phyloP scores from a whole-genome alignment of 2,888 invertebrate species.

The Myopa tessellatipennis region DNA sequence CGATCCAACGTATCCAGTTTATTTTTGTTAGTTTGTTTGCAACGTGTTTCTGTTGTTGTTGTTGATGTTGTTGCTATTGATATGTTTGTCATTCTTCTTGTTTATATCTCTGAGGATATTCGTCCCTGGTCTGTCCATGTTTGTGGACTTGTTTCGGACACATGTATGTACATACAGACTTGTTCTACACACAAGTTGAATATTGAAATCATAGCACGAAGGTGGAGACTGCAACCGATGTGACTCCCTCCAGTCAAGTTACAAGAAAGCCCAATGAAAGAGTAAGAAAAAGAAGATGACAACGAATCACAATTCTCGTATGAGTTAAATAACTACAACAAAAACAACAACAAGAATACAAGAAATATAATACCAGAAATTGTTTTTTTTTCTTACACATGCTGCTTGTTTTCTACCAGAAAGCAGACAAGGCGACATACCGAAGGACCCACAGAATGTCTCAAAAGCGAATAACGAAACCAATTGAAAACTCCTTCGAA shows the following conservation, averaged over 20 bases:
- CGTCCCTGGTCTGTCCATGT: constrained; percentile 45
- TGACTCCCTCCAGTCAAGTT: background rate
- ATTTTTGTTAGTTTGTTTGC: constrained; percentile 10
- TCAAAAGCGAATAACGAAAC: too few relatives aligned
- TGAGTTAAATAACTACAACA: constrained; percentile 4
- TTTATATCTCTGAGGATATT: constrained; percentile 37
- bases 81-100: constrained; percentile 32
- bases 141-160: constrained; percentile 45
- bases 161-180: constrained; percentile 41
- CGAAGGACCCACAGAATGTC: too few relatives aligned
- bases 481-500: too few relatives aligned
- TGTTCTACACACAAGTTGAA: constrained; percentile 19
- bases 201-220: constrained; percentile 19
- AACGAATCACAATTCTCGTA: constrained; percentile 43
- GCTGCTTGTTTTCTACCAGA: too few relatives aligned
- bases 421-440: too few relatives aligned
- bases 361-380: background rate
- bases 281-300: constrained; percentile 41
- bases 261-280: constrained; percentile 15
- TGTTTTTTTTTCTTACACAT: too few relatives aligned
- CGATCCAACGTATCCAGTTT: constrained; percentile 44
- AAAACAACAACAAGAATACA: constrained; percentile 20
- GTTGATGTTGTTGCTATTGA: constrained; percentile 13
- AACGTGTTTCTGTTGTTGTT: background rate
- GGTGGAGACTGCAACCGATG: constrained; percentile 46